Evolutionary conservation across 2,113 vertebrate genomes (phyloP).

Genomic region (Lepisosteus oculatus): DNA sequence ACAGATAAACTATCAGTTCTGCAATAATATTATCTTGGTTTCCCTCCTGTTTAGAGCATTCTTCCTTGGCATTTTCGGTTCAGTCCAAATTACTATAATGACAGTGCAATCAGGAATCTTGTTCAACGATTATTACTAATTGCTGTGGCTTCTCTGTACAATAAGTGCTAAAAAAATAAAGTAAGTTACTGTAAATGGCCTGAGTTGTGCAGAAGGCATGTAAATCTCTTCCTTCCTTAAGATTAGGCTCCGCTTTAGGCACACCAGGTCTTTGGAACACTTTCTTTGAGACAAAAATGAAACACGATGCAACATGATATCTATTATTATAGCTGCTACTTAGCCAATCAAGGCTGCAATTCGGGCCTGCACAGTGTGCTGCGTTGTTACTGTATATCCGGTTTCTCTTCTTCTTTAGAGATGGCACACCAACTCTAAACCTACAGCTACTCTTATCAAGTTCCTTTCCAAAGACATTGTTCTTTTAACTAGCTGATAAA

Average conservation of each 20-base stretch:
- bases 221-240: constrained; percentile 9
- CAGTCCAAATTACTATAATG: constrained; percentile 19
- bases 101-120: constrained; percentile 5
- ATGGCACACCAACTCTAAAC: too few species aligned
- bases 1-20: too few species aligned
- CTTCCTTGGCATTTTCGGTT: constrained; percentile 16
- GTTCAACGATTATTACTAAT: constrained; percentile 10
- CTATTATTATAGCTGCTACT: constrained; percentile 32
- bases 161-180: neutral
- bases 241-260: neutral
- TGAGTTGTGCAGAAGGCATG: neutral
- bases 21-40: constrained; percentile 12
- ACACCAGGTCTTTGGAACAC: constrained; percentile 5
- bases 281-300: constrained; percentile 26
- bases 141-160: neutral
- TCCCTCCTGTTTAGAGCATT: constrained; percentile 15
- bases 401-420: too few species aligned
- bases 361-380: too few species aligned
- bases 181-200: constrained; percentile 1
- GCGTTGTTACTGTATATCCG: too few species aligned
- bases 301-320: constrained; percentile 40
- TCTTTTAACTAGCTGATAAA: too few species aligned
- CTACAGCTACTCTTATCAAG: too few species aligned
- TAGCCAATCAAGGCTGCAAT: constrained; percentile 25
- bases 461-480: too few species aligned